phyloP scores from a whole-genome alignment of 1,140 invertebrate species.

The Lycorma delicatula region DNA sequence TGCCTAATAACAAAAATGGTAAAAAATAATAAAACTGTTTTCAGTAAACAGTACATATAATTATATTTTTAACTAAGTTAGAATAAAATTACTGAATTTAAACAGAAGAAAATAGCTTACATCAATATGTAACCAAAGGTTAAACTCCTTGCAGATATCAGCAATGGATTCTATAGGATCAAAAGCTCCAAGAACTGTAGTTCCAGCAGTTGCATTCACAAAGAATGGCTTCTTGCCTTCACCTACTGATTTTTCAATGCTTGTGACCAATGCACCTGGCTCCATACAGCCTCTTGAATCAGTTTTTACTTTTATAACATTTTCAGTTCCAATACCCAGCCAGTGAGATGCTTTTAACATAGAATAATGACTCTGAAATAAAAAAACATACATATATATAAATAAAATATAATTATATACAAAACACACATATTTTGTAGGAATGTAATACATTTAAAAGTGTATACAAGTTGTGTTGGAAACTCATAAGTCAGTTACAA shows the following conservation, averaged over 20 bases:
- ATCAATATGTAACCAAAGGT: slow-evolving; percentile 82
- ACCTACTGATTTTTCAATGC: slow-evolving; percentile 41
- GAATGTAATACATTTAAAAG: too few relatives aligned
- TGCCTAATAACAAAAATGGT: slow-evolving; percentile 44
- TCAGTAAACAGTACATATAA: too few relatives aligned
- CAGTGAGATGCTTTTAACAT: slow-evolving; percentile 69
- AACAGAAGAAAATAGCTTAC: slow-evolving; percentile 47
- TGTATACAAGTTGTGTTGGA: too few relatives aligned
- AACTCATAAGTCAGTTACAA: too few relatives aligned
- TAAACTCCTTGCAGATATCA: slow-evolving; percentile 49
- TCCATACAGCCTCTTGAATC: slow-evolving; percentile 59
- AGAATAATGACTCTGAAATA: slow-evolving; percentile 71
- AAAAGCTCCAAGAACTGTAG: slow-evolving; percentile 72
- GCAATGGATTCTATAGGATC: slow-evolving; percentile 70
- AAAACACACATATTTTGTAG: too few relatives aligned
- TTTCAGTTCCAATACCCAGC: slow-evolving; percentile 71
- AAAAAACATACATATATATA: too few relatives aligned
- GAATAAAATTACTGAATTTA: slow-evolving; percentile 2
- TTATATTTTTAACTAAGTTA: slow-evolving; percentile 3
- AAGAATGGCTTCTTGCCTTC: slow-evolving; percentile 50
- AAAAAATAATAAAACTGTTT: not conserved
- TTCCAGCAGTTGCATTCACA: slow-evolving; percentile 65
- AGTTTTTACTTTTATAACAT: slow-evolving; percentile 55
- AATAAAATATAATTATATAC: too few relatives aligned
- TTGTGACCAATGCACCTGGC: slow-evolving; percentile 43